These are phyloP conservation scores for Barbus barbus DNA, from an alignment of 2,113 vertebrate genomes.

Conservation along the genomic window DNA sequence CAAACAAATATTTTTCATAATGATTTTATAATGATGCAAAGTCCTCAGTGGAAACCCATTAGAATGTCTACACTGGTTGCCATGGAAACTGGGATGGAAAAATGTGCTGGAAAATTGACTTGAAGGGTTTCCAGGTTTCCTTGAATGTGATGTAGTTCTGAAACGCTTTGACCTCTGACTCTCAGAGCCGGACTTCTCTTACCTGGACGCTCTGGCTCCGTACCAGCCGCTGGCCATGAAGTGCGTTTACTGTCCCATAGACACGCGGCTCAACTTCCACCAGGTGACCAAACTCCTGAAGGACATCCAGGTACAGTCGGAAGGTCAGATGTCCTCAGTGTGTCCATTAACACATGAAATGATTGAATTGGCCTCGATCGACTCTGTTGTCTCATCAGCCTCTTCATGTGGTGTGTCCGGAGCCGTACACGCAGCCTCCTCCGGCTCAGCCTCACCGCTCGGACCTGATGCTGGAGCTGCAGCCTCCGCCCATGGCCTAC, in stretches of 20 bases:
- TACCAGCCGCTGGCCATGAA: constrained; percentile 98
- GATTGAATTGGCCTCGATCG: background rate
- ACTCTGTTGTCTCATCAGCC: constrained; percentile 74
- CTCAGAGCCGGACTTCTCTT: constrained; percentile 94
- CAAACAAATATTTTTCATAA: too few relatives aligned
- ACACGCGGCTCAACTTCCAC: constrained; percentile 96
- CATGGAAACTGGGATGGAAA: too few relatives aligned
- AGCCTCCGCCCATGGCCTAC: constrained; percentile 89
- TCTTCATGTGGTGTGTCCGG: constrained; percentile 93
- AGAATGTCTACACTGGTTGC: too few relatives aligned
- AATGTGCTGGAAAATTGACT: background rate
- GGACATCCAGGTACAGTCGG: constrained; percentile 89
- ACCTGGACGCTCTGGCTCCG: constrained; percentile 80
- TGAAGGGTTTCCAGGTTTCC: too few relatives aligned
- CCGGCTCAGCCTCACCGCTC: constrained; percentile 88
- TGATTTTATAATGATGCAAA: too few relatives aligned
- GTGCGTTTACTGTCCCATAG: constrained; percentile 97
- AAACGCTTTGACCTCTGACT: background rate
- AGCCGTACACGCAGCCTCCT: constrained; percentile 96
- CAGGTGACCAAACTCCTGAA: constrained; percentile 97
- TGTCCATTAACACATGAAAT: background rate
- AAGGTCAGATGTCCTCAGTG: background rate
- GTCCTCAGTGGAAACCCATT: too few relatives aligned
- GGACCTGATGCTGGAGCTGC: constrained; percentile 94
- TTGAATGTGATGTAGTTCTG: too few relatives aligned